Evolutionary conservation across 2,113 vertebrate genomes (phyloP).

Genomic region (Poeciliopsis prolifica): DNA sequence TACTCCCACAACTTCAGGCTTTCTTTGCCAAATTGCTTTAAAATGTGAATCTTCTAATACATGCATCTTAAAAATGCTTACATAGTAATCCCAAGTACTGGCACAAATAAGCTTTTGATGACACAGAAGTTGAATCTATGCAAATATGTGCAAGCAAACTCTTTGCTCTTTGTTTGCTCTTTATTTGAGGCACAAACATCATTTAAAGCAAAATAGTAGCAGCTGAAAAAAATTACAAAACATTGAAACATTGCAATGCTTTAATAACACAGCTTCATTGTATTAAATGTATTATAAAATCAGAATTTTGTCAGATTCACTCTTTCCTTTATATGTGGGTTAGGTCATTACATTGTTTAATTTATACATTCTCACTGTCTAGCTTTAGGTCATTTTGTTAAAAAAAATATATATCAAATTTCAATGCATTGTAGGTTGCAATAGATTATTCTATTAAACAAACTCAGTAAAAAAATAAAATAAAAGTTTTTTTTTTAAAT

Average conservation of each 20-base stretch:
- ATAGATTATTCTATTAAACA: not conserved
- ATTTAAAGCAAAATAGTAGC: not conserved
- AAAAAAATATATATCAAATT: not conserved
- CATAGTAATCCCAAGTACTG: not conserved
- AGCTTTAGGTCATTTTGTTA: not conserved
- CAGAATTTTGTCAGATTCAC: not conserved
- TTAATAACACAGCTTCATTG: not conserved
- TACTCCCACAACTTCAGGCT: not conserved
- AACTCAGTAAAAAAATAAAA: not conserved
- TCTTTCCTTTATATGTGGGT: not conserved
- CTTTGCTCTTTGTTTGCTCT: not conserved
- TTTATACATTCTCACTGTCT: not conserved
- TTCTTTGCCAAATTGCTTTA: not conserved
- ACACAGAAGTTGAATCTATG: not conserved
- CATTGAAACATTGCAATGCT: not conserved
- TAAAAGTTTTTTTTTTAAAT: not conserved
- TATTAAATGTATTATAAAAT: not conserved
- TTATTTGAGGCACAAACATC: not conserved
- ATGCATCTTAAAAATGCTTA: not conserved
- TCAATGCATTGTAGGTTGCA: not conserved
- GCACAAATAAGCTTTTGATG: not conserved
- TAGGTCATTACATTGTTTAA: not conserved
- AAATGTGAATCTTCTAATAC: not conserved
- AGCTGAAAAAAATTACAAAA: not conserved
- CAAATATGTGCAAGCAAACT: not conserved